phyloP scores from a whole-genome alignment of 2,797 vertebrate species.

The Bradypus variegatus region DNA sequence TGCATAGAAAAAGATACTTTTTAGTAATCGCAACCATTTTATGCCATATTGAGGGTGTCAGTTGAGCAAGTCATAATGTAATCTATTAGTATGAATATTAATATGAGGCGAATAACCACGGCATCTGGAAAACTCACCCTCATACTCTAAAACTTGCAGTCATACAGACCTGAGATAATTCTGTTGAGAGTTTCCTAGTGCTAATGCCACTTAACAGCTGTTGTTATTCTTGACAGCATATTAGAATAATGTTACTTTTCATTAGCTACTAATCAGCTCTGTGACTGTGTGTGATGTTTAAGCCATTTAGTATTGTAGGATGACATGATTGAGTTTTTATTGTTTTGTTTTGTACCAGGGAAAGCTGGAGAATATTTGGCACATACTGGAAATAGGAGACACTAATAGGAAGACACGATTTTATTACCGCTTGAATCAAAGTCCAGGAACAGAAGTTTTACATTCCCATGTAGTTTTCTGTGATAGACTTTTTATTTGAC shows the following conservation, averaged over 20 bases:
- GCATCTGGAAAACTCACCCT: not conserved
- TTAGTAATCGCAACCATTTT: not conserved
- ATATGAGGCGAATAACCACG: not conserved
- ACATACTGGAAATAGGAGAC: conserved; percentile 8
- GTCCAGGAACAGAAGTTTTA: conserved; percentile 55
- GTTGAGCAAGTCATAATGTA: not conserved
- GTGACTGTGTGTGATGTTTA: not conserved
- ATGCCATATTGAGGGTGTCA: not conserved
- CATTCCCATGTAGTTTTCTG: not conserved
- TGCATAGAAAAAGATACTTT: not conserved
- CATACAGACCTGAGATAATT: not conserved
- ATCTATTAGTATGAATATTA: not conserved
- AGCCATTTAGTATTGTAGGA: not conserved
- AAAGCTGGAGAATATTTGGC: conserved; percentile 35
- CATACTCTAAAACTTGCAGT: not conserved
- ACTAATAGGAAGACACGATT: not conserved
- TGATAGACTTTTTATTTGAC: not conserved
- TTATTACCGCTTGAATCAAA: conserved; percentile 57
- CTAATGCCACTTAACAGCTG: not conserved
- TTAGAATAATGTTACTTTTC: conserved; percentile 15
- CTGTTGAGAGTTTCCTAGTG: not conserved
- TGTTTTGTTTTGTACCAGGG: conserved; percentile 41
- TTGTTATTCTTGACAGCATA: not conserved
- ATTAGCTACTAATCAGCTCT: not conserved
- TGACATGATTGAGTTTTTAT: conserved; percentile 32